Evolutionary conservation across 2,113 vertebrate genomes (phyloP).

Genomic region (Deroptyus accipitrinus): DNA sequence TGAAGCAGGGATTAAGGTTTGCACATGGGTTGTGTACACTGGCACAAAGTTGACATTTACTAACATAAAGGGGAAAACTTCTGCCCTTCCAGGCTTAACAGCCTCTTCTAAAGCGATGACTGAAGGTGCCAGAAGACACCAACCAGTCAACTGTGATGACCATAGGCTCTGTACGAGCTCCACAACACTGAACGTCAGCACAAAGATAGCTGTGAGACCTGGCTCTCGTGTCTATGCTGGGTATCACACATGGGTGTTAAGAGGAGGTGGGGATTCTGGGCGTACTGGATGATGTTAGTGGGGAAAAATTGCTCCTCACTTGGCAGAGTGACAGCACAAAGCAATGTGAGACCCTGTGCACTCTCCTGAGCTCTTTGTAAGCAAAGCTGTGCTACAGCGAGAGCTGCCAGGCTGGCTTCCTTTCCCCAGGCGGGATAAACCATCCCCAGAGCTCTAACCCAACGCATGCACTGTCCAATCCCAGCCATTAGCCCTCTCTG

Average conservation of each 20-base stretch:
- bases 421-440: background rate
- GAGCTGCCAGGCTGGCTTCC: background rate
- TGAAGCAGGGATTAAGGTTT: background rate
- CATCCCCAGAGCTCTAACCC: background rate
- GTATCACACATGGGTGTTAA: accelerated
- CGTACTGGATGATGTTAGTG: background rate
- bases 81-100: background rate
- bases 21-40: accelerated
- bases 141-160: background rate
- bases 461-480: accelerated
- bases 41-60: background rate
- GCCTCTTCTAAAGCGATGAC: background rate
- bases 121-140: background rate
- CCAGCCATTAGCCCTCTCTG: background rate
- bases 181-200: accelerated
- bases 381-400: background rate
- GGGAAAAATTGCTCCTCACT: background rate
- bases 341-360: background rate
- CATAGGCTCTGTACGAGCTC: accelerated
- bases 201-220: background rate
- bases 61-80: background rate
- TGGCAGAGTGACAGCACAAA: background rate
- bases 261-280: background rate
- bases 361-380: background rate
- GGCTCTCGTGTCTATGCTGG: background rate